Evolutionary conservation across 35 echinoderm and acorn worm species (phyloP).

Genomic region (Holothuria glaberrima): DNA sequence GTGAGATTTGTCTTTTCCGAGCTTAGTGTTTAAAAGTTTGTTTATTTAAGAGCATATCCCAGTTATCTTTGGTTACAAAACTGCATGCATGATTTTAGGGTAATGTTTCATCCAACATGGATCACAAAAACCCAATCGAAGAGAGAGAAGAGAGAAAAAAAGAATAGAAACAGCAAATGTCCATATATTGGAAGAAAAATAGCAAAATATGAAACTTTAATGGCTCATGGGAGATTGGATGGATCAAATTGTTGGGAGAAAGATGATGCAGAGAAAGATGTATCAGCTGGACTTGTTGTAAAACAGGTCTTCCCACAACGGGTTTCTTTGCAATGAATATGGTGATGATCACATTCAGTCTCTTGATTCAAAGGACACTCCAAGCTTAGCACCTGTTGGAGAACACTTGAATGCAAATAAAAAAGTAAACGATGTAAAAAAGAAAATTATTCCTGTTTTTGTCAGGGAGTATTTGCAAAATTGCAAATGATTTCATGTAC

Average conservation of each 20-base stretch:
- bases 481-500: no score
- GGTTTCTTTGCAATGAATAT: no score
- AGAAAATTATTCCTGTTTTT: no score
- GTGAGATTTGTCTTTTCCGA: constrained; percentile 38
- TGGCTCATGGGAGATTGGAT: constrained; percentile 52
- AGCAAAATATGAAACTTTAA: constrained; percentile 61
- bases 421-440: neutral
- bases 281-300: constrained; percentile 23
- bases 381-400: no score
- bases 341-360: no score
- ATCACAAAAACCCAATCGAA: constrained; percentile 25
- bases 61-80: constrained; percentile 55
- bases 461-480: no score
- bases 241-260: constrained; percentile 30
- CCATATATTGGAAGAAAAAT: constrained; percentile 43
- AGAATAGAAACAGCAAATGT: constrained; percentile 32
- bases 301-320: constrained; percentile 20
- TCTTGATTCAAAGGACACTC: no score
- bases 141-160: neutral
- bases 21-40: constrained; percentile 50
- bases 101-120: constrained; percentile 44
- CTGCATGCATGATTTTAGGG: constrained; percentile 67
- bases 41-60: constrained; percentile 61
- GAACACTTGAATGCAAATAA: no score
- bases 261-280: constrained; percentile 24